Conservation (phyloP, 2,888 invertebrate species). For the Lasioglossum figueresi region DNA sequence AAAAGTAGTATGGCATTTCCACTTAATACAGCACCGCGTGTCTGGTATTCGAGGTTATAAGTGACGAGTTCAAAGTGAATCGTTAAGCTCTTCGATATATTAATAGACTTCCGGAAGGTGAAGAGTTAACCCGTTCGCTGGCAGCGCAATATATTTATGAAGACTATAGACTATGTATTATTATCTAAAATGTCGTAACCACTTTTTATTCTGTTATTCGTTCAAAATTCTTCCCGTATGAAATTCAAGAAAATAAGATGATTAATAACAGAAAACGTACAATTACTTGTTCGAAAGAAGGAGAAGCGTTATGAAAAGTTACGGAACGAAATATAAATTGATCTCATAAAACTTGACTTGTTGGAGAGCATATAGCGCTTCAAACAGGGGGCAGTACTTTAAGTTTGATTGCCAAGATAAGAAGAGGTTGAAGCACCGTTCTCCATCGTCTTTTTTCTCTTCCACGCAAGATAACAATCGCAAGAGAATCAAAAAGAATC, state of each 20-base stretch:
- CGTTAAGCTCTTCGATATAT: background rate
- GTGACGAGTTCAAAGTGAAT: background rate
- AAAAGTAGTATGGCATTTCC: background rate
- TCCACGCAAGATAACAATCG: conserved; percentile 33
- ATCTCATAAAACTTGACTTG: conserved; percentile 13
- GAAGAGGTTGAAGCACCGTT: background rate
- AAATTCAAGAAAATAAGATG: background rate
- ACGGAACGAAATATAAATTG: conserved; percentile 15
- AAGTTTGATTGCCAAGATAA: conserved; percentile 22
- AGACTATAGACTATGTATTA: background rate
- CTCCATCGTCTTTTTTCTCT: background rate
- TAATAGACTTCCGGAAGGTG: background rate
- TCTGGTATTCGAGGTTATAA: background rate
- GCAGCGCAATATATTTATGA: background rate
- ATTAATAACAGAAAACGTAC: background rate
- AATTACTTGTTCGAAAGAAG: background rate
- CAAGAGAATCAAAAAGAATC: conserved; percentile 27
- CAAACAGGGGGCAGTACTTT: background rate
- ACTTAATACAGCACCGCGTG: background rate
- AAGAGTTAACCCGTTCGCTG: background rate
- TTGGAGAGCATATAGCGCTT: background rate
- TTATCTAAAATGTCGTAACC: too few species aligned
- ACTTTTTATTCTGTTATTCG: background rate
- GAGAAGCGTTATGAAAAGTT: conserved; percentile 4
- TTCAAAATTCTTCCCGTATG: background rate